phyloP scores from a whole-genome alignment of 2,888 invertebrate species.

The Invenusta paracnida region DNA sequence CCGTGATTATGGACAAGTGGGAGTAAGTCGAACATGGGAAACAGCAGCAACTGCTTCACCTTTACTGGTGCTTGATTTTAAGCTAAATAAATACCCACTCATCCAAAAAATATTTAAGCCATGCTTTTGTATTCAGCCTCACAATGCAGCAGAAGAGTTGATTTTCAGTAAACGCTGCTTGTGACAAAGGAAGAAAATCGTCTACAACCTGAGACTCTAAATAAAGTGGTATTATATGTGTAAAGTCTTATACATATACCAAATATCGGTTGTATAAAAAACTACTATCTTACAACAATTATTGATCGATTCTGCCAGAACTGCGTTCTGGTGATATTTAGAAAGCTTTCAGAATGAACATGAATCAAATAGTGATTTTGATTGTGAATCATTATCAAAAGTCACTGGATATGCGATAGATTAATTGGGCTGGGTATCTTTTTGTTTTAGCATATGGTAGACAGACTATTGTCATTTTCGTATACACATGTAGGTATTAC shows the following conservation, averaged over 20 bases:
- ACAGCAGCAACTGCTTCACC: background rate
- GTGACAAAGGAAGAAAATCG: background rate
- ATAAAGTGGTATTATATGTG: background rate
- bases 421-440: background rate
- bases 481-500: background rate
- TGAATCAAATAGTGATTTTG: too few species aligned
- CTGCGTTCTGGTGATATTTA: background rate
- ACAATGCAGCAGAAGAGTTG: background rate
- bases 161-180: background rate
- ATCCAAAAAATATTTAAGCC: background rate
- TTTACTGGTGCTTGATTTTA: background rate
- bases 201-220: background rate
- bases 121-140: background rate
- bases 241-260: background rate
- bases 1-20: background rate
- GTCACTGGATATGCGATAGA: background rate
- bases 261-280: background rate
- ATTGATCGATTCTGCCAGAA: background rate
- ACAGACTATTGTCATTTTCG: background rate
- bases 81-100: background rate
- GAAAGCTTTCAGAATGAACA: background rate
- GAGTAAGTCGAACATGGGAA: background rate
- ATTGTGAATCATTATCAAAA: background rate
- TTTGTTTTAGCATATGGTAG: background rate
- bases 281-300: background rate